Conservation (phyloP, 1,140 invertebrate genomes). For the Euschistus heros region DNA sequence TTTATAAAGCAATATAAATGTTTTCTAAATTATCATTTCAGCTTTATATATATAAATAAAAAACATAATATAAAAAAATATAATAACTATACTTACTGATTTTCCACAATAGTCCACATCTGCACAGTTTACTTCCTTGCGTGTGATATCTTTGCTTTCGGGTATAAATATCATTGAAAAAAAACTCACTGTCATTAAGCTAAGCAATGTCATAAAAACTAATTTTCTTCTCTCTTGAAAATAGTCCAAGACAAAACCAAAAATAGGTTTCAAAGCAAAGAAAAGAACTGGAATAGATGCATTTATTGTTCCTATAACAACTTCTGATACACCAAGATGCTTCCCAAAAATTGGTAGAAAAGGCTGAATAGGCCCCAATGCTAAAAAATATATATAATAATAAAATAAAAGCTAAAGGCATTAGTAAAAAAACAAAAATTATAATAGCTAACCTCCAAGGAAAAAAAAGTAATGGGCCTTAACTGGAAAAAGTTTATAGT, state of each 20-base stretch:
- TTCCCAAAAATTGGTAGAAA: slow-evolving; percentile 61
- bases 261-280: slow-evolving; percentile 56
- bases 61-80: not conserved
- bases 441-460: slow-evolving; percentile 54
- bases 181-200: slow-evolving; percentile 48
- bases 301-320: slow-evolving; percentile 58
- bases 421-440: slow-evolving; percentile 1
- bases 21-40: not conserved
- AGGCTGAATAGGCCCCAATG: slow-evolving; percentile 62
- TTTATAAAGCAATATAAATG: not conserved
- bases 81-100: not conserved
- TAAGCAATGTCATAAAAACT: slow-evolving; percentile 54
- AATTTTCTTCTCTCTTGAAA: slow-evolving; percentile 48
- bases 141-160: not conserved
- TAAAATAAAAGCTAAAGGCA: not conserved
- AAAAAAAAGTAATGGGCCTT: slow-evolving; percentile 73
- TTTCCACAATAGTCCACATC: not conserved
- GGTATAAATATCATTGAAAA: slow-evolving; percentile 38
- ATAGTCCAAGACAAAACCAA: slow-evolving; percentile 59
- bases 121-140: not conserved
- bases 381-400: slow-evolving; percentile 38
- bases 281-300: slow-evolving; percentile 57
- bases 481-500: slow-evolving; percentile 50
- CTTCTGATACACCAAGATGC: slow-evolving; percentile 58
- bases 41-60: not conserved